Percentiles rank a stretch among this genome's conserved stretches.
Conservation (phyloP, 2,888 invertebrate genomes). For the Scaeva pyrastri region DNA sequence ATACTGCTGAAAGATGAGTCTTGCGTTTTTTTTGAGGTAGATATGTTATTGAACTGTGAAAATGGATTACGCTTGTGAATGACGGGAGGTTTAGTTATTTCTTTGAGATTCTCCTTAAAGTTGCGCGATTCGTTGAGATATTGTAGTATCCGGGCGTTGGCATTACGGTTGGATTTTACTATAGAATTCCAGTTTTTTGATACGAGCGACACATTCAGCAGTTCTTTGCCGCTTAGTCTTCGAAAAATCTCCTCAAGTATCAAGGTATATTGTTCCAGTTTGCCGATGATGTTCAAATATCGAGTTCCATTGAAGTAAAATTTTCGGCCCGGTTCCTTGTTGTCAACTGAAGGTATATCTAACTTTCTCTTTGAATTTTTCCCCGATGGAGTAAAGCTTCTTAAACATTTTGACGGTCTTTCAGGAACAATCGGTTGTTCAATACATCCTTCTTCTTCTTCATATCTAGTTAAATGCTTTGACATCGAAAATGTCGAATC, state of each 20-base stretch:
- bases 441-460: neutral
- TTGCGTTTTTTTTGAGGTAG: constrained; percentile 9
- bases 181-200: constrained; percentile 55
- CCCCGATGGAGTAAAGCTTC: constrained; percentile 30
- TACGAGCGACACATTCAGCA: constrained; percentile 54
- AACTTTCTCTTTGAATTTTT: constrained; percentile 59
- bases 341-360: constrained; percentile 41
- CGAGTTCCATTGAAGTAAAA: constrained; percentile 43
- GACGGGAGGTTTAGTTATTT: constrained; percentile 15
- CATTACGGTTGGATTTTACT: constrained; percentile 59
- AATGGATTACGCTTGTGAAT: constrained; percentile 48
- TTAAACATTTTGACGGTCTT: constrained; percentile 46
- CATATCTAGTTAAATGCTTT: constrained; percentile 24
- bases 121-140: constrained; percentile 62
- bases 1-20: constrained; percentile 20
- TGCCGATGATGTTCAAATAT: constrained; percentile 53
- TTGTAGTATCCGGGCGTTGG: constrained; percentile 43
- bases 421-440: constrained; percentile 33
- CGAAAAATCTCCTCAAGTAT: constrained; percentile 56
- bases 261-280: constrained; percentile 40
- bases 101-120: constrained; percentile 56
- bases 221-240: constrained; percentile 41
- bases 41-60: constrained; percentile 43
- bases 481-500: constrained; percentile 11
- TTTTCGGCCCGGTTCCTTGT: constrained; percentile 8